Base-by-base conservation (phyloP, 2,888 invertebrate species). In the Melangyna quadrimaculata region DNA sequence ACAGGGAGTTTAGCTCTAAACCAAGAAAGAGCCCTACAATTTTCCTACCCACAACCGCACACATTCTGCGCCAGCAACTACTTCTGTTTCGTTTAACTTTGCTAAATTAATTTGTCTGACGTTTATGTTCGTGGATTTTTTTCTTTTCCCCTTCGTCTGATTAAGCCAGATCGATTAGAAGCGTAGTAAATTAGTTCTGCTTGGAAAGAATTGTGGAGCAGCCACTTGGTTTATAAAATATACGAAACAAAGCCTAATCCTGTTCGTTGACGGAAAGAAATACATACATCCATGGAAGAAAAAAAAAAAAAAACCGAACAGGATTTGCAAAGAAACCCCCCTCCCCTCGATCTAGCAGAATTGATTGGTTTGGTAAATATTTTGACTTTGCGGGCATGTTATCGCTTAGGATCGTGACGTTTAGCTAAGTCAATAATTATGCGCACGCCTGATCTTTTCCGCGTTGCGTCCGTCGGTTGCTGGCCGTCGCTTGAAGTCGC, bases 51-150 rank as follows among this genome's bases (percentile, higher is more conserved):
- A 61, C 69, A 57, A 9, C 27, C 45, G 43, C 32, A 35, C 32
- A 35, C 19, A 17, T 22, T 17, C 43, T 10, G 12, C 32, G 17
- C 37, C 12, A 17, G 14, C 17, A 37, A 43, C 75, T 77, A 86
- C 80, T 86, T 86, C 86, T 77, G 80, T 81, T 78, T 43, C 86
- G 73, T 86, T 86, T 65, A 86, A 86, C 77, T 80, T 69, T 63
- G 55, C 43, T 81, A 86, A 65, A 86, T 81, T 86, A 86, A 86
- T 86, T 86, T 81, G 73, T 81, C 70, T 86, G 86, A 86, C 86
- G 70, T 86, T 45, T 82, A 71, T 83, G 65, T 74, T 73, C 55
- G n/a, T 72, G 17, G 51, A 51, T 51, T 51, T 27, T 51, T 24
- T 24, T 51, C 27, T 14, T 14, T 67, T 43, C 45, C 74, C 57